These are phyloP conservation scores for Corbicula japonica DNA, from an alignment of 2,888 invertebrate genomes.

Conservation along the genomic window DNA sequence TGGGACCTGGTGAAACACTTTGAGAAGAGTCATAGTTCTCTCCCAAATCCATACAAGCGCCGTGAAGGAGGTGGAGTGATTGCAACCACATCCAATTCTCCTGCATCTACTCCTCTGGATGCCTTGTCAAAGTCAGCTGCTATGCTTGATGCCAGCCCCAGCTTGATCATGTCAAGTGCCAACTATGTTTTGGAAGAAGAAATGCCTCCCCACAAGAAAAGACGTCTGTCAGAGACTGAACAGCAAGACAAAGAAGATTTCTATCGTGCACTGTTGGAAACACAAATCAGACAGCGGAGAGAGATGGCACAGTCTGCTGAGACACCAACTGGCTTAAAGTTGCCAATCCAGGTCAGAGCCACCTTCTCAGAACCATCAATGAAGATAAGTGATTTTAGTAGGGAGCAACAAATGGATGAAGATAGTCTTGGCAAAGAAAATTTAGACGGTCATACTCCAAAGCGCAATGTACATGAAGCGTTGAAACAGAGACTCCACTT, in stretches of 20 bases:
- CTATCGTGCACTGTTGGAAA: slow-evolving; percentile 45
- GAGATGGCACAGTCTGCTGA: slow-evolving; percentile 36
- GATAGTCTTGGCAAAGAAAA: slow-evolving; percentile 3
- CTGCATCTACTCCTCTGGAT: slow-evolving; percentile 58
- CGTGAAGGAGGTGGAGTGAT: slow-evolving; percentile 73
- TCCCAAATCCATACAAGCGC: slow-evolving; percentile 85
- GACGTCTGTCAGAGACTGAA: slow-evolving; percentile 72
- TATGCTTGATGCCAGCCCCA: no score
- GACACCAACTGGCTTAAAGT: slow-evolving; percentile 37
- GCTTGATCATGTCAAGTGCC: slow-evolving; percentile 35
- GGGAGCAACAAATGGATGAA: slow-evolving; percentile 21
- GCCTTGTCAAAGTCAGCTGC: slow-evolving; percentile 66
- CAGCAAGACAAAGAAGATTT: slow-evolving; percentile 52
- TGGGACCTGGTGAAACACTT: slow-evolving; percentile 86
- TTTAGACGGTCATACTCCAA: slow-evolving; percentile 41
- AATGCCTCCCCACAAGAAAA: slow-evolving; percentile 63
- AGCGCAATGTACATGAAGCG: slow-evolving; percentile 64
- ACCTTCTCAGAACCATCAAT: slow-evolving; percentile 56
- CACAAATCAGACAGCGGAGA: slow-evolving; percentile 43
- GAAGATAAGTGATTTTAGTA: slow-evolving; percentile 21
- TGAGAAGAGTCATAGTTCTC: slow-evolving; percentile 83
- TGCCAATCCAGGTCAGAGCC: slow-evolving; percentile 48
- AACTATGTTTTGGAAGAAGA: slow-evolving; percentile 46
- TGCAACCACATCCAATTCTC: slow-evolving; percentile 34
- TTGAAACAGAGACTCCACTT: slow-evolving; percentile 65